These are phyloP conservation scores for Theretra japonica DNA, from an alignment of 2,888 invertebrate genomes.

Conservation along the genomic window DNA sequence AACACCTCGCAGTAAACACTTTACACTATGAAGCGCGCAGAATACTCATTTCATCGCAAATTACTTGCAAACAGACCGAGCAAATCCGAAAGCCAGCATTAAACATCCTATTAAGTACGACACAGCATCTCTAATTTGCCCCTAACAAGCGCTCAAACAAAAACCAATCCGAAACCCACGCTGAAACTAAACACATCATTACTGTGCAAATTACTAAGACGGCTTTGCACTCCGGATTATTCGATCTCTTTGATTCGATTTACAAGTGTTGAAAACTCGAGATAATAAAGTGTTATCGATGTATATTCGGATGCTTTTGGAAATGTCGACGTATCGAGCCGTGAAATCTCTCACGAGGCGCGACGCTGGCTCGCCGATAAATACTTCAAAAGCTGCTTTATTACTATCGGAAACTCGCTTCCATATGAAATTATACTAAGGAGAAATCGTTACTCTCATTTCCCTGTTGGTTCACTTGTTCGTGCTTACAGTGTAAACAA, in stretches of 20 bases:
- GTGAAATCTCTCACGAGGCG: constrained; percentile 55
- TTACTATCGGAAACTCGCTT: constrained; percentile 48
- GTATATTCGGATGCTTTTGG: constrained; percentile 36
- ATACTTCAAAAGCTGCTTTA: constrained; percentile 47
- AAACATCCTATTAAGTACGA: constrained; percentile 27
- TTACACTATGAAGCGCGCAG: constrained; percentile 30
- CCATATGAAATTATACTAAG: constrained; percentile 50
- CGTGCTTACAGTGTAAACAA: constrained; percentile 35
- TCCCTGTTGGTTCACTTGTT: constrained; percentile 43
- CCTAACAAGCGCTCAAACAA: constrained; percentile 27
- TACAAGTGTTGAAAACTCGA: constrained; percentile 28
- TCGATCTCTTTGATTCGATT: constrained; percentile 27
- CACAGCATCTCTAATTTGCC: constrained; percentile 22
- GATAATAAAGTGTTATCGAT: constrained; percentile 41
- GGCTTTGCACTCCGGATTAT: constrained; percentile 25
- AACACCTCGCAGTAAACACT: neutral
- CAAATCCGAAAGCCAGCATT: constrained; percentile 25
- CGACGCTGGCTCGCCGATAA: constrained; percentile 46
- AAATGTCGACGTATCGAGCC: constrained; percentile 53
- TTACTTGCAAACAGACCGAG: constrained; percentile 20
- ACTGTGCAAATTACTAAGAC: constrained; percentile 28
- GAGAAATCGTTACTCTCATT: constrained; percentile 48
- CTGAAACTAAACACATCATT: constrained; percentile 38
- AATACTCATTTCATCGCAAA: constrained; percentile 20
- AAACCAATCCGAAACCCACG: constrained; percentile 29